A percentile compares a stretch with the other conserved stretches of the same genome.
phyloP scores from a whole-genome alignment of 2,113 vertebrate species.

The Xiphophorus hellerii region DNA sequence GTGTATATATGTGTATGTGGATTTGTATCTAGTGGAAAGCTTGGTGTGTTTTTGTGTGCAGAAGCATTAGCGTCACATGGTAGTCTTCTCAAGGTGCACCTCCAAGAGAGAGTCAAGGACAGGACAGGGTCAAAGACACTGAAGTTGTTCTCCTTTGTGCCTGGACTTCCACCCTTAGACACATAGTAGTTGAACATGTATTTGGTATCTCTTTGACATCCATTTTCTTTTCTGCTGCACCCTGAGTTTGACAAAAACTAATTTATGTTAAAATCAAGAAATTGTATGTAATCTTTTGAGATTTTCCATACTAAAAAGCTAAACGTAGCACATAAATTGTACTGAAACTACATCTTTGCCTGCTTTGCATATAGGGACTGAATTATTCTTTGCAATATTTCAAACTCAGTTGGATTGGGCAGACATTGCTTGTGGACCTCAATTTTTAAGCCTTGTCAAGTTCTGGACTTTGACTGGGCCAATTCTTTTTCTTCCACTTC shows the following conservation, averaged over 20 bases:
- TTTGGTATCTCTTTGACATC: slow-evolving; percentile 11
- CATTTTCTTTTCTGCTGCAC: neutral
- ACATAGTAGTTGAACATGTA: slow-evolving; percentile 15
- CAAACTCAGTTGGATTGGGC: neutral
- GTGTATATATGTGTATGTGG: slow-evolving; percentile 26
- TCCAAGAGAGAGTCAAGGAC: slow-evolving; percentile 60
- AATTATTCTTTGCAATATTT: neutral
- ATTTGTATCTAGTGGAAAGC: slow-evolving; percentile 28
- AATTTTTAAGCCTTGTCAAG: no score
- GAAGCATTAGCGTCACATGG: slow-evolving; percentile 57
- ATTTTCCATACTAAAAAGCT: neutral
- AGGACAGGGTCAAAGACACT: slow-evolving; percentile 67
- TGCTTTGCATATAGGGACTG: neutral
- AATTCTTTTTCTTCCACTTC: neutral
- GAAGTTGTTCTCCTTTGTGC: slow-evolving; percentile 42
- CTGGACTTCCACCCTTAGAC: neutral
- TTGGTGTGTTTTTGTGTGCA: slow-evolving; percentile 32
- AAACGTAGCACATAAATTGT: no score
- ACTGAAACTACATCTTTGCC: neutral
- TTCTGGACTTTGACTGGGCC: neutral
- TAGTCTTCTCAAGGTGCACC: slow-evolving; percentile 69
- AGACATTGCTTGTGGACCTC: neutral
- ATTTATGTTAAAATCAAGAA: neutral
- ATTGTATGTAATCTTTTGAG: neutral
- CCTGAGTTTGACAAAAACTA: slow-evolving; percentile 4